Evolutionary conservation across 2,797 vertebrate species (phyloP).

Genomic region (Coluber constrictor): DNA sequence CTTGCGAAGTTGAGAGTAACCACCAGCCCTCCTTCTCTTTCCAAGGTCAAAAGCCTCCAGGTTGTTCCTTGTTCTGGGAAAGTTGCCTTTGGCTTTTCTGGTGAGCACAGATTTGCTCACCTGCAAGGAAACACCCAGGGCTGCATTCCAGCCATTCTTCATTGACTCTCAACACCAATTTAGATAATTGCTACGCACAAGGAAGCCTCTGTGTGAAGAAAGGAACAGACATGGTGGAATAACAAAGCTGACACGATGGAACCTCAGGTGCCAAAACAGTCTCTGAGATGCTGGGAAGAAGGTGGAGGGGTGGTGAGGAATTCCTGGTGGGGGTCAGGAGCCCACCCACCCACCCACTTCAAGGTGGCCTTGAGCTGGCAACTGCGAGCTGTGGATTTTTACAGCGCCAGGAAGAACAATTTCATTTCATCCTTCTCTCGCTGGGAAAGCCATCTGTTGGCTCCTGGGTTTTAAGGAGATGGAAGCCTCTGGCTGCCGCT

Average conservation of each 20-base stretch:
- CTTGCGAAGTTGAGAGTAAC: neutral
- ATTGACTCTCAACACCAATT: neutral
- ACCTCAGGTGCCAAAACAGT: neutral
- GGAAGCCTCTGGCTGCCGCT: neutral
- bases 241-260: neutral
- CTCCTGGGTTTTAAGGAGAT: neutral
- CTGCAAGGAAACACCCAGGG: neutral
- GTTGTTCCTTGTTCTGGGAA: neutral
- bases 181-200: neutral
- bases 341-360: neutral
- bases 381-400: neutral
- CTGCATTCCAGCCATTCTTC: neutral
- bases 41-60: neutral
- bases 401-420: neutral
- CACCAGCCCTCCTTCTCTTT: neutral
- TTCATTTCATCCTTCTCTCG: neutral
- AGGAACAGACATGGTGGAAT: neutral
- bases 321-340: neutral
- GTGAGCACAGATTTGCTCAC: neutral
- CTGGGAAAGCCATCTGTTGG: neutral
- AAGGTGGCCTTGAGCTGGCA: neutral
- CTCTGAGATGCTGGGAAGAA: neutral
- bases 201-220: constrained; percentile 1
- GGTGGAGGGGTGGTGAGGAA: neutral
- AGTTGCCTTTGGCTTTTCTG: neutral